These are phyloP conservation scores for Karalla daura DNA, from an alignment of 2,797 vertebrate species.

Conservation along the genomic window DNA sequence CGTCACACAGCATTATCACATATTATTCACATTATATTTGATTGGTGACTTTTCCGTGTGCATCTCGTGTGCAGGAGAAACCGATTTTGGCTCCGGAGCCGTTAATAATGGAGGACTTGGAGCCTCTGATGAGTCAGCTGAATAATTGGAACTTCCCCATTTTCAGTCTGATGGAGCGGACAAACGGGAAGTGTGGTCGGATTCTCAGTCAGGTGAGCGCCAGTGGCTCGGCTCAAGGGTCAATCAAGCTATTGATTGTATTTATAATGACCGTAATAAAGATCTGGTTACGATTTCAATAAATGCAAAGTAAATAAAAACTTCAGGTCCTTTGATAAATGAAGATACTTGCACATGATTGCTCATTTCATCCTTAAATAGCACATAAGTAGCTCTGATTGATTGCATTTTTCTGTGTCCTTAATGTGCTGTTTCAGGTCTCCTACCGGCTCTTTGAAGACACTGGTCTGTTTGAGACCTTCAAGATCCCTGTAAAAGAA, in stretches of 20 bases:
- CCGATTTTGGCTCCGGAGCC: constrained; percentile 93
- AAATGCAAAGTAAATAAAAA: not conserved
- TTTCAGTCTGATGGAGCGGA: constrained; percentile 96
- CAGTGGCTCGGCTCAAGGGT: too few species aligned
- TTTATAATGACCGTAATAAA: too few species aligned
- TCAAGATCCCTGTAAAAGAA: constrained; percentile 95
- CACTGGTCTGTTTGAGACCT: constrained; percentile 95
- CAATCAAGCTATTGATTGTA: too few species aligned
- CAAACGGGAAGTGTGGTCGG: constrained; percentile 90
- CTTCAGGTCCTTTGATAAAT: not conserved
- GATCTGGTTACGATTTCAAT: too few species aligned
- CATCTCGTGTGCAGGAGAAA: constrained; percentile 85
- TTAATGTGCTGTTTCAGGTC: constrained; percentile 81
- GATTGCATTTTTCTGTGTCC: not conserved
- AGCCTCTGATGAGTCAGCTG: constrained; percentile 91
- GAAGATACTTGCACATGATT: not conserved
- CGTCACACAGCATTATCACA: too few species aligned
- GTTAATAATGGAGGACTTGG: constrained; percentile 93
- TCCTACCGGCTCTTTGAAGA: constrained; percentile 98
- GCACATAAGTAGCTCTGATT: not conserved
- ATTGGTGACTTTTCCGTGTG: not conserved
- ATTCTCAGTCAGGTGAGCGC: constrained; percentile 97
- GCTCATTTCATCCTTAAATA: not conserved
- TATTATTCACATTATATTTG: constrained; percentile 1
- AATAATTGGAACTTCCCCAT: constrained; percentile 99